Percentiles rank a stretch among this genome's conserved stretches.
Conservation (phyloP, 2,797 vertebrate species). For the Simalia tracyae region DNA sequence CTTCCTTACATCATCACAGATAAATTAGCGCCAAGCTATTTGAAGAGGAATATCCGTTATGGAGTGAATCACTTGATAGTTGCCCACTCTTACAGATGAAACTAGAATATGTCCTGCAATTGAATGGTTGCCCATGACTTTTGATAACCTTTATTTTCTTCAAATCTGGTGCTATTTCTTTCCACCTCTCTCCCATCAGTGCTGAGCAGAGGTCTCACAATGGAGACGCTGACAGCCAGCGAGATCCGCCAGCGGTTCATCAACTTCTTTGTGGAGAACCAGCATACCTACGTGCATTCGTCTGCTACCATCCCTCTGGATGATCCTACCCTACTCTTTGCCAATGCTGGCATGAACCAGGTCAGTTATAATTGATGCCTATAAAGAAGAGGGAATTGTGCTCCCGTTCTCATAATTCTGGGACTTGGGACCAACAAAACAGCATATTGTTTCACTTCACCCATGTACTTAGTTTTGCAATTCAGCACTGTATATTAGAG, state of each 20-base stretch:
- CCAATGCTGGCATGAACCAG: constrained; percentile 99
- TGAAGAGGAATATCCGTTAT: neutral
- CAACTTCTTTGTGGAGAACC: constrained; percentile 86
- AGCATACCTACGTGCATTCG: constrained; percentile 93
- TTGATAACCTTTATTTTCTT: neutral
- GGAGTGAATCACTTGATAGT: neutral
- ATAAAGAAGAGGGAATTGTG: neutral
- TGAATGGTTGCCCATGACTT: neutral
- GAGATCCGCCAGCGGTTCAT: constrained; percentile 95
- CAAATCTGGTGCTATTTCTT: neutral
- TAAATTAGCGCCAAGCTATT: too few species aligned
- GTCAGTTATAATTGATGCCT: constrained; percentile 65
- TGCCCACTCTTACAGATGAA: neutral
- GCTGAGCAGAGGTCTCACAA: constrained; percentile 66
- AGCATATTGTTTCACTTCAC: neutral
- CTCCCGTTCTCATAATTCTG: neutral
- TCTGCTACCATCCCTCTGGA: constrained; percentile 91
- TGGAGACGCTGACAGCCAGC: constrained; percentile 85
- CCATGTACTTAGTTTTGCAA: neutral
- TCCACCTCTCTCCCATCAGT: constrained; percentile 7
- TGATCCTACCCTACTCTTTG: constrained; percentile 95
- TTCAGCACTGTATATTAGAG: neutral
- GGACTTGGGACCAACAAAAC: neutral
- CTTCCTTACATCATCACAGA: neutral
- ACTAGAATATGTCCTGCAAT: neutral